Evolutionary conservation across 2,113 vertebrate species (phyloP), one percentile per base, ranked within the genome.

Genomic region (Machaerirhynchus nigripectus): DNA sequence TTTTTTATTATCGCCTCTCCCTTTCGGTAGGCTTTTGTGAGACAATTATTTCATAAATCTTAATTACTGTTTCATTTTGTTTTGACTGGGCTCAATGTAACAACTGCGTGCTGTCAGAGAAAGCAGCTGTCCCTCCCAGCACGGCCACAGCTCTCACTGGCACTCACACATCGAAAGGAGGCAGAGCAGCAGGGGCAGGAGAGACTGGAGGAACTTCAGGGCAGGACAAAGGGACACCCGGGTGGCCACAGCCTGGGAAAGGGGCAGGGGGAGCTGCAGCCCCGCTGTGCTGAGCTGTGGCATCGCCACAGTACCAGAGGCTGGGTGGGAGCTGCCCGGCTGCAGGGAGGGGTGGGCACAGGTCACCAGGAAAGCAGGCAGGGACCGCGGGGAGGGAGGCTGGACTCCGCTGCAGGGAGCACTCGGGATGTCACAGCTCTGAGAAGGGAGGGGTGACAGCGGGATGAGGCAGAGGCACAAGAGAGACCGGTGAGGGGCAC

Each of bases 51-150:
- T 84, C 61, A 63, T 74, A 84, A 86, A 39, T 70, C 52, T 90
- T 88, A 87, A 73, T 68, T 91, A 84, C 13, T 37, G 50, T 60
- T 94, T 73, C 49, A 17, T 73, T 90, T 96, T 91, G 35, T 83
- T 82, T 60, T 83, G 46, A 70, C 77, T 87, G 79, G 84, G 68
- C 42, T 89, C 21, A 35, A 13, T n/a, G 26, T 26, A 69, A 76
- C 80, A 65, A 39, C 67, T 59, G 21, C 49, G 33, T 11, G 56
- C 31, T 15, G 52, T 73, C 46, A 37, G 26, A n/a, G 53, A 13
- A 55, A 68, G 15, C 82, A 64, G 37, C 44, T 59, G 37, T 39
- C 65, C 46, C 80, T 57, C 50, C n/a, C 30, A 70, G 50, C 56
- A 35, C 0, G 3, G 70, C 24, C 6, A 1, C 65, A 8, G 16